Evolutionary conservation across 2,888 invertebrate species (phyloP).

Genomic region (Drosophila lutescens): DNA sequence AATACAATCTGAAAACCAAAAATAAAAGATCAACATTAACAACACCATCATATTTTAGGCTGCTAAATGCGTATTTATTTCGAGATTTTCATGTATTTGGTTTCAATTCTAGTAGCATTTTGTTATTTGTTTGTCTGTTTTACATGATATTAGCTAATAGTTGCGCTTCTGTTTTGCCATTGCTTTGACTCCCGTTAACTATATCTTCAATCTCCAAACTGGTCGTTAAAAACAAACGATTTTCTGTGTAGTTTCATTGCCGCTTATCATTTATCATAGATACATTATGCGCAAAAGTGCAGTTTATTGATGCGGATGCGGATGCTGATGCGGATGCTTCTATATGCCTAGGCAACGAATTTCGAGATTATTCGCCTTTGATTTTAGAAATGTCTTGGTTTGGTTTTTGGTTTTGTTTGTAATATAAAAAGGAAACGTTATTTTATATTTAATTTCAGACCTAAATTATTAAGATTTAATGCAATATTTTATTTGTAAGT

Average conservation of each 20-base stretch:
- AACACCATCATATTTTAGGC: constrained; percentile 55
- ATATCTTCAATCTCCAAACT: constrained; percentile 37
- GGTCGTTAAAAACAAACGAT: constrained; percentile 68
- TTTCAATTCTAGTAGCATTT: constrained; percentile 83
- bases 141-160: constrained; percentile 79
- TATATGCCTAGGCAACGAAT: constrained; percentile 60
- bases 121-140: constrained; percentile 67
- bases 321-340: constrained; percentile 56
- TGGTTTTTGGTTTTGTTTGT: constrained; percentile 42
- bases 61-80: constrained; percentile 82
- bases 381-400: constrained; percentile 39
- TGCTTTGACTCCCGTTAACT: constrained; percentile 43
- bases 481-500: constrained; percentile 65
- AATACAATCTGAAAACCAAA: too few relatives aligned
- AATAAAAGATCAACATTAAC: too few relatives aligned
- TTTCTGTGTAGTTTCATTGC: constrained; percentile 43
- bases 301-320: constrained; percentile 67
- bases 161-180: constrained; percentile 59
- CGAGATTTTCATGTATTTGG: constrained; percentile 63
- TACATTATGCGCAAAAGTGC: constrained; percentile 73
- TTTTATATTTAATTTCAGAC: constrained; percentile 60
- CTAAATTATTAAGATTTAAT: constrained; percentile 79
- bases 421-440: constrained; percentile 77
- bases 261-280: constrained; percentile 72
- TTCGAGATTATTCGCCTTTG: constrained; percentile 63